A percentile compares a stretch with the other conserved stretches of the same genome.
Evolutionary conservation across 2,888 invertebrate genomes (phyloP).

Genomic region (Sclerodermus sp.): DNA sequence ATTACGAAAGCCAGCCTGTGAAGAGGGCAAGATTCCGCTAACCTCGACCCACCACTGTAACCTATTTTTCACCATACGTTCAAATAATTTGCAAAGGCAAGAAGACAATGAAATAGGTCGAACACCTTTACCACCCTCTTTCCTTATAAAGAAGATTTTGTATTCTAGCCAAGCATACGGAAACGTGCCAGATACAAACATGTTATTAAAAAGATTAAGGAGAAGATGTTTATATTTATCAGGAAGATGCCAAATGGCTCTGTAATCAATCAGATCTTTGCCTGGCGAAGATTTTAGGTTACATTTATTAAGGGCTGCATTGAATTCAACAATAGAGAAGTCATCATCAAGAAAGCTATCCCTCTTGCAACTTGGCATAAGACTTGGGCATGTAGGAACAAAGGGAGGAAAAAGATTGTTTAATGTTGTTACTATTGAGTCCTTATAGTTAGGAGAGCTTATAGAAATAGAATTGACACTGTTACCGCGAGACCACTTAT

Average conservation of each 20-base stretch:
- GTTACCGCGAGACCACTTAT: not conserved
- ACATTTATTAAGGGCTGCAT: too few species aligned
- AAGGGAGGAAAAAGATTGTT: too few species aligned
- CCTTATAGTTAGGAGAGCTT: not conserved
- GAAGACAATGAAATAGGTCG: constrained; percentile 16
- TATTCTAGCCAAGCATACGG: constrained; percentile 2
- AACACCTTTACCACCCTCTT: constrained; percentile 4
- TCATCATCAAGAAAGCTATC: too few species aligned
- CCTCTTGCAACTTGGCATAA: too few species aligned
- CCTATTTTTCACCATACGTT: constrained; percentile 16
- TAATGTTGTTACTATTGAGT: too few species aligned
- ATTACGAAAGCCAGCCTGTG: constrained; percentile 15
- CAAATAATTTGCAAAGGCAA: constrained; percentile 18
- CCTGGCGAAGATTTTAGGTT: not conserved
- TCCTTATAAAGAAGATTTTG: constrained; percentile 11
- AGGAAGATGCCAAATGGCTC: too few species aligned
- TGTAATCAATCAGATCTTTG: constrained; percentile 10
- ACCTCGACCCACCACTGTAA: constrained; percentile 20
- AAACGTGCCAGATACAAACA: constrained; percentile 3
- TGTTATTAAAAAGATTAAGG: constrained; percentile 16
- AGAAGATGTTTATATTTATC: constrained; percentile 9
- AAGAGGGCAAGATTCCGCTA: constrained; percentile 4
- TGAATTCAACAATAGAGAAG: too few species aligned
- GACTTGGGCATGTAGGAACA: too few species aligned
- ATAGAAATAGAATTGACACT: too few species aligned